Percentiles rank a stretch among this genome's conserved stretches.
These are phyloP conservation scores for Parotocinclus haroldoi DNA, from an alignment of 2,797 vertebrate genomes.

Conservation along the genomic window DNA sequence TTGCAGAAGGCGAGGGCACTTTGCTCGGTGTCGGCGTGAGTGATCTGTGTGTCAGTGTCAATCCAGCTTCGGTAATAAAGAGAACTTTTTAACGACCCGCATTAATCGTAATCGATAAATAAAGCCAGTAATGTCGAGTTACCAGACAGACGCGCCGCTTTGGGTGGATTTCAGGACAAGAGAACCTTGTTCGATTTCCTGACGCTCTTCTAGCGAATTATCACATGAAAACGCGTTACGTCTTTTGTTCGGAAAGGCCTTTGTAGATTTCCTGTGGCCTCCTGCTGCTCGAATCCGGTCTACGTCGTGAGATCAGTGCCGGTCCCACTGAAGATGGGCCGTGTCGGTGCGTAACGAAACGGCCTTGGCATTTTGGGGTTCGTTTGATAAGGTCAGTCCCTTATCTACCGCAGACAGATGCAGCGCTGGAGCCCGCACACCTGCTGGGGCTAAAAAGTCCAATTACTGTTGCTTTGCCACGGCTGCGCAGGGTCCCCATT, in stretches of 20 bases:
- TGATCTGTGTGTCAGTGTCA: no score
- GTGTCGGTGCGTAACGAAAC: constrained; percentile 36
- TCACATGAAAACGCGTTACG: no score
- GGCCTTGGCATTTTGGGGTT: constrained; percentile 36
- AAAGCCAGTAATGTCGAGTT: no score
- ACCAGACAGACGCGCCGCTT: no score
- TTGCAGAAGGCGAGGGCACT: no score
- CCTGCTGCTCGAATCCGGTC: constrained; percentile 5
- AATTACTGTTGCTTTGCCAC: constrained; percentile 15
- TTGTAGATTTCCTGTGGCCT: neutral
- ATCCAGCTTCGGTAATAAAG: constrained; percentile 47
- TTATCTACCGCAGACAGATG: constrained; percentile 45
- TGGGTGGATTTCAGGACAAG: no score
- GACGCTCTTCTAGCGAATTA: neutral
- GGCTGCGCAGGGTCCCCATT: neutral
- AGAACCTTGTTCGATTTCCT: constrained; percentile 22
- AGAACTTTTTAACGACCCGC: constrained; percentile 28
- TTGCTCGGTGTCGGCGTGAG: no score
- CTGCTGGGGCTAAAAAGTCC: constrained; percentile 26
- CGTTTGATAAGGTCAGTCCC: constrained; percentile 27
- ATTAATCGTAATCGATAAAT: no score
- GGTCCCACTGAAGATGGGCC: constrained; percentile 10
- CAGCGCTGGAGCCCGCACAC: constrained; percentile 29
- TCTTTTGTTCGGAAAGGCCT: no score
- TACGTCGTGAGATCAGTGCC: constrained; percentile 12